These are phyloP conservation scores for Tiliacea citrago DNA, from an alignment of 2,888 invertebrate species.

Conservation along the genomic window DNA sequence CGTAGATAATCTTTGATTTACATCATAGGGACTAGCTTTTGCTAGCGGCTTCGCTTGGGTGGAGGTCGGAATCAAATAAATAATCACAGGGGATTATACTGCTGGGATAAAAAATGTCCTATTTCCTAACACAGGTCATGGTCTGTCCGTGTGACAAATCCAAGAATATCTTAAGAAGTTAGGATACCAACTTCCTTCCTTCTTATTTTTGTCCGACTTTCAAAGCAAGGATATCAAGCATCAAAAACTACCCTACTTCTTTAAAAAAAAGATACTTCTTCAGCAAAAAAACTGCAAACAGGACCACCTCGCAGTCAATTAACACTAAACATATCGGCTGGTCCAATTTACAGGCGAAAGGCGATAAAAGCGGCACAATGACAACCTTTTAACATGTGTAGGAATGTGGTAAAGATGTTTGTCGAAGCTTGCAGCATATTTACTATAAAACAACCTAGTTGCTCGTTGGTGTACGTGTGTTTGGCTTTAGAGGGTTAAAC, in stretches of 20 bases:
- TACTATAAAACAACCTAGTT: slow-evolving; percentile 8
- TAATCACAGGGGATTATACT: not conserved
- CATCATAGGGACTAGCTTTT: not conserved
- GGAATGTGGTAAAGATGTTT: slow-evolving; percentile 66
- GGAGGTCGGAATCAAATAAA: not conserved
- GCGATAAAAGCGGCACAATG: slow-evolving; percentile 76
- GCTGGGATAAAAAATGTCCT: not conserved
- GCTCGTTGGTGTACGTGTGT: not conserved
- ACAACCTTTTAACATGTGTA: slow-evolving; percentile 64
- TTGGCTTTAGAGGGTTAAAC: not conserved
- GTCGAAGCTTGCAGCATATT: slow-evolving; percentile 36
- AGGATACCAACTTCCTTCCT: not conserved
- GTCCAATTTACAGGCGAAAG: slow-evolving; percentile 73
- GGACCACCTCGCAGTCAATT: slow-evolving; percentile 75
- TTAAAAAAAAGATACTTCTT: slow-evolving; percentile 4
- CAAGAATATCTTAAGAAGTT: too few species aligned
- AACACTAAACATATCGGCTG: slow-evolving; percentile 70
- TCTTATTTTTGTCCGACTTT: not conserved
- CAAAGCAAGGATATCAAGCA: not conserved
- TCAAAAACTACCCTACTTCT: slow-evolving; percentile 1
- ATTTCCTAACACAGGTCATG: not conserved
- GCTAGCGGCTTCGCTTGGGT: not conserved
- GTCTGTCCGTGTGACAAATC: not conserved
- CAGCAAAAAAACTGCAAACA: slow-evolving; percentile 52
- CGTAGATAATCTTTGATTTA: not conserved